A percentile compares a stretch with the other conserved stretches of the same genome.
Conservation (phyloP, 2,888 invertebrate species). For the Pristionchus exspectatus region DNA sequence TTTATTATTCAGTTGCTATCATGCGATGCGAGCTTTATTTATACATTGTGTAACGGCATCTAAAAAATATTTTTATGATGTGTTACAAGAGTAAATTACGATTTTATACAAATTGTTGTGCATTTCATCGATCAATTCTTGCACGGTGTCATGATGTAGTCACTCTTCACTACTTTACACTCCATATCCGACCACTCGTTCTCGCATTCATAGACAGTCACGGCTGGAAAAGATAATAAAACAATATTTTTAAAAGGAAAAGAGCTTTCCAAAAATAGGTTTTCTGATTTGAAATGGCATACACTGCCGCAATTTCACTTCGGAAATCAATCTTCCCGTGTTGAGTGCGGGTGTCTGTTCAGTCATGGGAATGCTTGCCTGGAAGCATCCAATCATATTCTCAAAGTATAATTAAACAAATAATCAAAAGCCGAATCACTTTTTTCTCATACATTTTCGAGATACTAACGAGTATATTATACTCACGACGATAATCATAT, state of each 20-base stretch:
- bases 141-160: neutral
- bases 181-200: neutral
- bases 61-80: too few relatives aligned
- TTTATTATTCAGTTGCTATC: too few relatives aligned
- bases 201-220: neutral
- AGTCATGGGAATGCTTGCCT: neutral
- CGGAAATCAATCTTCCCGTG: neutral
- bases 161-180: neutral
- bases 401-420: too few relatives aligned
- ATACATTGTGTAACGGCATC: too few relatives aligned
- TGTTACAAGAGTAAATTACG: too few relatives aligned
- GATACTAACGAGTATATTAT: neutral
- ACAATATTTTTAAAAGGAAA: too few relatives aligned
- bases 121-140: neutral
- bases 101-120: too few relatives aligned
- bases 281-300: too few relatives aligned
- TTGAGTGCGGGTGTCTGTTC: neutral
- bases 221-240: neutral
- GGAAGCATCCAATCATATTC: neutral
- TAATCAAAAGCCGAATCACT: too few relatives aligned
- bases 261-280: too few relatives aligned
- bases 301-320: neutral
- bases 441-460: too few relatives aligned
- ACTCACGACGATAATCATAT: neutral
- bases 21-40: too few relatives aligned